Conservation (phyloP, 2,888 invertebrate species). For the Opisthograptis luteolata region DNA sequence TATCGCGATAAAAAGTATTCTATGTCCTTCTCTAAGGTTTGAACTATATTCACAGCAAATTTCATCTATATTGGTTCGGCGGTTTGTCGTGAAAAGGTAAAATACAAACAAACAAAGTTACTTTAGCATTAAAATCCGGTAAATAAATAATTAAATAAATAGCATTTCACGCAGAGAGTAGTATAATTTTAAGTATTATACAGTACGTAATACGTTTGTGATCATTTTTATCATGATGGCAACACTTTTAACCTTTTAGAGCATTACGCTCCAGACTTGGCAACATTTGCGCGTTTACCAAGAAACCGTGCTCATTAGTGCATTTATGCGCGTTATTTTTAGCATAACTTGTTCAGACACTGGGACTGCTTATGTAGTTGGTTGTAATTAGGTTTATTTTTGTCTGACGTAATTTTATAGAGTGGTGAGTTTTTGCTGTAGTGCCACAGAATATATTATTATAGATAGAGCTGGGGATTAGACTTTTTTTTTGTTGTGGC, state of each 20-base stretch:
- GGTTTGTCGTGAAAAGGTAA: too few relatives aligned
- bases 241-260: slow-evolving; percentile 14
- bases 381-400: slow-evolving; percentile 31
- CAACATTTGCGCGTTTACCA: slow-evolving; percentile 38
- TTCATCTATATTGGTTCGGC: too few relatives aligned
- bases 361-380: slow-evolving; percentile 19
- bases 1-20: too few relatives aligned
- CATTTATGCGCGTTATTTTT: slow-evolving; percentile 51
- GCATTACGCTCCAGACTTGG: slow-evolving; percentile 22
- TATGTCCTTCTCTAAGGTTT: too few relatives aligned
- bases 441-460: neutral
- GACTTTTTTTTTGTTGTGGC: too few relatives aligned
- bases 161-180: too few relatives aligned
- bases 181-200: too few relatives aligned
- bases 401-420: slow-evolving; percentile 11
- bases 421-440: neutral
- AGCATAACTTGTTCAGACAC: slow-evolving; percentile 35
- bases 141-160: too few relatives aligned
- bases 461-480: neutral
- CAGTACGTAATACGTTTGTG: slow-evolving; percentile 14
- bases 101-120: too few relatives aligned
- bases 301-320: slow-evolving; percentile 53
- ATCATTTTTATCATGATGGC: too few relatives aligned
- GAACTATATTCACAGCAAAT: too few relatives aligned
- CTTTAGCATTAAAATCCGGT: too few relatives aligned